Base-by-base conservation (phyloP, 1,140 invertebrate genomes). In the Bombus confusus region DNA sequence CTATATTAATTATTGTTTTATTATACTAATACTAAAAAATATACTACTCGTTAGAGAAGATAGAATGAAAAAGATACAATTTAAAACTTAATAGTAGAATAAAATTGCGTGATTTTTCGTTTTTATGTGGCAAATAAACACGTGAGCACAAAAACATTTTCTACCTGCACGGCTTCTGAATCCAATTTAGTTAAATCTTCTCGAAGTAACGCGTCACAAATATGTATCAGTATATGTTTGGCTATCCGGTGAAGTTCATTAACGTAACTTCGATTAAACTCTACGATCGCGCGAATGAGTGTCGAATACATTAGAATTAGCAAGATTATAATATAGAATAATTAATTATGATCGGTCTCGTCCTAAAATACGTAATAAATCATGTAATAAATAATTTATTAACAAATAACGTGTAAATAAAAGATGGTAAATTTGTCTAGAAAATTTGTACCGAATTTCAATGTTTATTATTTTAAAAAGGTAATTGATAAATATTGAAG, bases 381-480 rank as follows among this genome's bases (percentile, higher is more conserved):
- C 6, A 75, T 22, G 76, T n/a, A 71, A 59, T 78, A 62, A 62
- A 62, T n/a, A n/a, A 79, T 22, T 79, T 34, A 47, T 81, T 31
- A 88, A 81, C 43, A 86, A 85, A 82, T 69, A 88, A 83, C 80
- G n/a, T 52, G 9, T 85, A 15, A 43, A 59, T 59, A 74, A 66
- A 87, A 77, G 37, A 91, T 91, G 93, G 92, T 94, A 37, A 91
- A 94, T 89, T 75, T 92, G 47, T 83, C 86, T 76, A 92, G 76
- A 83, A 95, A 92, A 89, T 82, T 93, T 31, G 86, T 88, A 18
- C 87, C 92, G 4, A 72, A 73, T 85, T 89, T 71, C 87, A 93
- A 87, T 93, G 75, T 82, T 91, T 75, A 90, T 83, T 94, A 94
- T 83, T 94, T 95, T 80, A 95, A 91, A 86, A 94, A 95, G 93